phyloP scores from a whole-genome alignment of 2,113 vertebrate species.

The Hippolais icterina region DNA sequence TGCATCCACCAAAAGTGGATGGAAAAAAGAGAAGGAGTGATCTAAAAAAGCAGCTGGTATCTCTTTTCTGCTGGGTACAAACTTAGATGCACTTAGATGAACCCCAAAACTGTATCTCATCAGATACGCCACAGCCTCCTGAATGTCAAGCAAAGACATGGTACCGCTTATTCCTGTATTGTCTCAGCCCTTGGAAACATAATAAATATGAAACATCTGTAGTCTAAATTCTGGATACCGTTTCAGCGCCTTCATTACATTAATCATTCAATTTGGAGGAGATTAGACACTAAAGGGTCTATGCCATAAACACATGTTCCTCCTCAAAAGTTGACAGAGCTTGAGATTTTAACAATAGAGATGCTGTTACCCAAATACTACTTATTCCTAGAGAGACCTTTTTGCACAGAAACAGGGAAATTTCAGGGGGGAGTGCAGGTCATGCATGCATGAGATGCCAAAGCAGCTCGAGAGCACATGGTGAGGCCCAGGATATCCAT shows the following conservation, averaged over 20 bases:
- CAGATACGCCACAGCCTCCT: slow-evolving; percentile 9
- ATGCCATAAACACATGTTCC: background rate
- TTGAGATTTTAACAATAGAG: background rate
- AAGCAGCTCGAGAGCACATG: slow-evolving; percentile 67
- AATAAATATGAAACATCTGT: slow-evolving; percentile 46
- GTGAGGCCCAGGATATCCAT: slow-evolving; percentile 63
- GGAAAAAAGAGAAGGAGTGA: background rate
- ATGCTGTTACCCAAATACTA: background rate
- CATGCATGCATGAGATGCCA: slow-evolving; percentile 64
- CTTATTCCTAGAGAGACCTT: slow-evolving; percentile 41
- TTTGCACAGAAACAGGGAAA: slow-evolving; percentile 56
- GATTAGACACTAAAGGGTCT: background rate
- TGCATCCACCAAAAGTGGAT: background rate
- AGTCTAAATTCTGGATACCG: slow-evolving; percentile 27
- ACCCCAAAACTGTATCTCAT: slow-evolving; percentile 30
- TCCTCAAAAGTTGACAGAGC: background rate
- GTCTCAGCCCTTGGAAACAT: slow-evolving; percentile 51
- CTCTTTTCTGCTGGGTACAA: slow-evolving; percentile 13
- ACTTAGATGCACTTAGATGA: slow-evolving; percentile 28
- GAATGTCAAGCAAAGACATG: slow-evolving; percentile 51
- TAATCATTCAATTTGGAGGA: slow-evolving; percentile 7
- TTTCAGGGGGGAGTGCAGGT: slow-evolving; percentile 62
- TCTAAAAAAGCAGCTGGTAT: background rate
- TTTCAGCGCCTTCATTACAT: slow-evolving; percentile 1
- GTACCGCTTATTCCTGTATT: slow-evolving; percentile 30